phyloP scores from a whole-genome alignment of 2,888 invertebrate genomes.

The Caenorhabditis auriculariae region DNA sequence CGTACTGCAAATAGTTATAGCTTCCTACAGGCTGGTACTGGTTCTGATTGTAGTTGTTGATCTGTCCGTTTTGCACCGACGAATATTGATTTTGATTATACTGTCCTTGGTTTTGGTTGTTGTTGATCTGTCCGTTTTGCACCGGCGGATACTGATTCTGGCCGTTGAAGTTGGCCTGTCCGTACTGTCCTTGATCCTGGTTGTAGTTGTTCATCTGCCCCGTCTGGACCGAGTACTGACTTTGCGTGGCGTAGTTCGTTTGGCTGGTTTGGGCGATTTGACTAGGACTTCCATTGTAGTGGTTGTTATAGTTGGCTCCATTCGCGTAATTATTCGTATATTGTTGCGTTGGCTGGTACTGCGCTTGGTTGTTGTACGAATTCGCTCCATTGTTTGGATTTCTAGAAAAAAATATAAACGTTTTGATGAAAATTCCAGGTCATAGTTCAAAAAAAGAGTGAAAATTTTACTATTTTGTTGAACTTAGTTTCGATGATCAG shows the following conservation, averaged over 20 bases:
- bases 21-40: neutral
- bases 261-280: too few species aligned
- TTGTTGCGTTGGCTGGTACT: too few species aligned
- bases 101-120: neutral
- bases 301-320: too few species aligned
- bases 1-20: neutral
- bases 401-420: too few species aligned
- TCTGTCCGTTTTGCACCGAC: neutral
- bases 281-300: too few species aligned
- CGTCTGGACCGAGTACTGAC: neutral
- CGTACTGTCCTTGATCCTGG: conserved; percentile 3
- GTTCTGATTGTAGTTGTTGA: neutral
- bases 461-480: too few species aligned
- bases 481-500: too few species aligned
- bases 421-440: too few species aligned
- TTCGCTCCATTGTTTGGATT: too few species aligned
- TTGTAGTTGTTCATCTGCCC: neutral
- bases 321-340: too few species aligned
- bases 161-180: neutral
- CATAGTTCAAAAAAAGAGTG: too few species aligned
- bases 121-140: neutral
- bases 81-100: neutral
- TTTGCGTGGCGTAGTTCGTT: neutral
- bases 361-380: too few species aligned
- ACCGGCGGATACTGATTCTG: neutral